phyloP scores from a whole-genome alignment of 2,113 vertebrate genomes.

The Pachyramphus minor region DNA sequence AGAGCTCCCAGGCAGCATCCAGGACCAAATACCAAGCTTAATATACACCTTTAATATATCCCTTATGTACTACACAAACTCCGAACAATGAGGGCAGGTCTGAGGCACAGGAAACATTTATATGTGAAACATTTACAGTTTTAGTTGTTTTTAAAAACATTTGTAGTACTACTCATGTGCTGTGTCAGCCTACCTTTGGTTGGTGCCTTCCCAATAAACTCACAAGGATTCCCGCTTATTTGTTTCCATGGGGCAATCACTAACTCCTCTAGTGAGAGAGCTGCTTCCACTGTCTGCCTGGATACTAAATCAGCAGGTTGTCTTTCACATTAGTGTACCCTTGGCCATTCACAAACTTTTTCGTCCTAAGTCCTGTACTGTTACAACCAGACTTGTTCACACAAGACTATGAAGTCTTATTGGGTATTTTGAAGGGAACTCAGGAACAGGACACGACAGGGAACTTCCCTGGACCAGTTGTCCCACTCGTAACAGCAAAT shows the following conservation, averaged over 20 bases:
- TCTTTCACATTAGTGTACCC: background rate
- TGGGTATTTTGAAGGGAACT: background rate
- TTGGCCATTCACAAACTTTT: background rate
- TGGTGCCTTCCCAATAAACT: background rate
- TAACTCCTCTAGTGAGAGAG: background rate
- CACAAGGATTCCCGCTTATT: background rate
- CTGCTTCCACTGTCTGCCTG: background rate
- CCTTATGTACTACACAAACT: background rate
- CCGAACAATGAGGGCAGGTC: background rate
- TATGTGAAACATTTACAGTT: background rate
- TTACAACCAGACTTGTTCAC: background rate
- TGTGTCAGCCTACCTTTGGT: background rate
- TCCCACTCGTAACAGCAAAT: background rate
- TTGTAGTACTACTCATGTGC: background rate
- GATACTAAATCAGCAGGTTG: background rate
- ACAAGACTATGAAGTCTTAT: background rate
- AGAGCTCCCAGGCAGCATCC: background rate
- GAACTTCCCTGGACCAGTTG: background rate
- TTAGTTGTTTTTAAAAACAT: background rate
- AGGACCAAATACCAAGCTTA: background rate
- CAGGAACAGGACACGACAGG: background rate
- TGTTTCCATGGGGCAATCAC: background rate
- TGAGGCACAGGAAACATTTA: background rate
- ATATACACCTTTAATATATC: background rate
- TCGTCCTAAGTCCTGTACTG: rapidly evolving